Conservation (phyloP, 2,797 vertebrate species). For the Falco berigora region DNA sequence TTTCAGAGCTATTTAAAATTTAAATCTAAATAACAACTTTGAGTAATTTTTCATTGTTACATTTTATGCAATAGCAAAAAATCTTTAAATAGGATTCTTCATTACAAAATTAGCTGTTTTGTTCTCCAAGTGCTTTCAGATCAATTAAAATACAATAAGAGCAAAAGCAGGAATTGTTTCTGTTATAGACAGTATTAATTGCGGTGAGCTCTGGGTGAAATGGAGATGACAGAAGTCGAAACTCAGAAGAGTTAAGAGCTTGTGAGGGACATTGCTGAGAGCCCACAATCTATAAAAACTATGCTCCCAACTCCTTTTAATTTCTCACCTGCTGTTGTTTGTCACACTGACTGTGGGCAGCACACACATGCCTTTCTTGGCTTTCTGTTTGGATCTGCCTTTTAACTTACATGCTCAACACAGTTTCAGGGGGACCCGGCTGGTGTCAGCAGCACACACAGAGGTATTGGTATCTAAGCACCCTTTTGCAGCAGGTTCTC, state of each 20-base stretch:
- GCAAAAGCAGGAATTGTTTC: background rate
- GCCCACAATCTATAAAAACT: background rate
- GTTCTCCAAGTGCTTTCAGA: background rate
- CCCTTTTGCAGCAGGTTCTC: background rate
- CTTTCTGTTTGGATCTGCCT: background rate
- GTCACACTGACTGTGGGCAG: background rate
- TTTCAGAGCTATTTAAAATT: background rate
- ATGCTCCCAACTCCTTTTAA: background rate
- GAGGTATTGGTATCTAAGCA: background rate
- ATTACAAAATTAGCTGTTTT: background rate
- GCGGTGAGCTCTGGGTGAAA: background rate
- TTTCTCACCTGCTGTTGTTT: background rate
- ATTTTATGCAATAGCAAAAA: background rate
- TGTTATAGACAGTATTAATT: background rate
- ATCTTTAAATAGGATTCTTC: background rate
- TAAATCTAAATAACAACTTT: background rate
- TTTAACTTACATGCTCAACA: background rate
- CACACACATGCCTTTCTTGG: background rate
- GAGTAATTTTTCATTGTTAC: background rate
- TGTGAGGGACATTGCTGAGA: background rate
- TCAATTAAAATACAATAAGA: background rate
- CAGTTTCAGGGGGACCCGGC: background rate
- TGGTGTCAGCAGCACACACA: background rate
- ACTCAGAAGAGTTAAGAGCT: background rate
- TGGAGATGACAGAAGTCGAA: background rate